Conservation (phyloP, 1,140 invertebrate species). For the Globodera ellingtonae region DNA sequence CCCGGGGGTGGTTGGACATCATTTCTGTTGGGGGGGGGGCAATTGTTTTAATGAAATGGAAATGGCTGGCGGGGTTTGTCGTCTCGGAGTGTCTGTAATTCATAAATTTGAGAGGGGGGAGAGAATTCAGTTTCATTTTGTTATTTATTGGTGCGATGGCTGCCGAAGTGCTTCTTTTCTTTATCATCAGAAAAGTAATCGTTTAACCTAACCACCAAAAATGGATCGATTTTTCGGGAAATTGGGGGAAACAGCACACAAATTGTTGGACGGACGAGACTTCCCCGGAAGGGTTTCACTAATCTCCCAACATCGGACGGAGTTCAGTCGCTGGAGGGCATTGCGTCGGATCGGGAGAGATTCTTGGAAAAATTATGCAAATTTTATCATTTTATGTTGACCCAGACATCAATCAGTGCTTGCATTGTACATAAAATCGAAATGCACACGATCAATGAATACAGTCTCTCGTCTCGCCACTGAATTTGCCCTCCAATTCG, state of each 20-base stretch:
- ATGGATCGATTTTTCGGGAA: constrained; percentile 11
- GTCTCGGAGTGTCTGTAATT: neutral
- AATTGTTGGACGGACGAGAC: neutral
- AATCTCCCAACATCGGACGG: neutral
- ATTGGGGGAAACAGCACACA: neutral
- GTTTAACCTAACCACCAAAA: neutral
- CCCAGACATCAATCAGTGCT: neutral
- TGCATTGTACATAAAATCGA: neutral
- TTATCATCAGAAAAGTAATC: neutral
- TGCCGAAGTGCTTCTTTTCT: constrained; percentile 1
- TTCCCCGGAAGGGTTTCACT: neutral
- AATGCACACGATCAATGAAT: constrained; percentile 35
- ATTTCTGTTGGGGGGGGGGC: too few relatives aligned
- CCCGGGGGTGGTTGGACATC: too few relatives aligned
- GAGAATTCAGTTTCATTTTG: neutral
- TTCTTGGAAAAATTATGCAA: neutral
- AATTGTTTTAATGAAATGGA: too few relatives aligned
- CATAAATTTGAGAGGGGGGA: neutral
- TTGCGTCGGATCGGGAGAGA: neutral
- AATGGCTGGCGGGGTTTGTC: too few relatives aligned
- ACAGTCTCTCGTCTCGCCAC: constrained; percentile 48
- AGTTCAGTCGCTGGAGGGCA: neutral
- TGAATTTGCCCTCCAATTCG: constrained; percentile 46
- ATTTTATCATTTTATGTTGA: neutral
- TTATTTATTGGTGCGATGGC: neutral